Evolutionary conservation across 2,888 invertebrate species (phyloP).

Genomic region (Ditula angustiorana): DNA sequence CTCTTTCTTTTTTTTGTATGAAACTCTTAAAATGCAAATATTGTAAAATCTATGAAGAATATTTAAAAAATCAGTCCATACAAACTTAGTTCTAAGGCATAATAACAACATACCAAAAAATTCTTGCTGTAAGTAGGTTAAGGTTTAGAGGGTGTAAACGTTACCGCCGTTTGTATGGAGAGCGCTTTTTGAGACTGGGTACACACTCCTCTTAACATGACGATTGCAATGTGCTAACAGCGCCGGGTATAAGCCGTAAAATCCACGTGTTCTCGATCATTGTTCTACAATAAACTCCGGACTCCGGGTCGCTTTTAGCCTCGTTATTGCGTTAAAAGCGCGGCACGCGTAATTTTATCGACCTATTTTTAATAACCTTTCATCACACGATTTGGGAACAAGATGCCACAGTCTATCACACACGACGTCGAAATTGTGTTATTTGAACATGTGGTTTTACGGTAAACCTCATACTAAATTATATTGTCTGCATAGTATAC

Average conservation of each 20-base stretch:
- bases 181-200: too few species aligned
- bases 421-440: slow-evolving; percentile 6
- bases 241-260: slow-evolving; percentile 45
- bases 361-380: slow-evolving; percentile 36
- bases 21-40: too few species aligned
- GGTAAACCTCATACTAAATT: not conserved
- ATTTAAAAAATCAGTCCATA: too few species aligned
- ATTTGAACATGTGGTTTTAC: not conserved
- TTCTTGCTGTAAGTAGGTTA: too few species aligned
- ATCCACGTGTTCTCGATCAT: slow-evolving; percentile 58
- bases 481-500: too few species aligned
- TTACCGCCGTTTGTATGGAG: too few species aligned
- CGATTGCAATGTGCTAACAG: slow-evolving; percentile 34
- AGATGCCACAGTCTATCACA: slow-evolving; percentile 12
- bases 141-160: too few species aligned
- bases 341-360: slow-evolving; percentile 27
- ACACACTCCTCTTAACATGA: too few species aligned
- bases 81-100: too few species aligned
- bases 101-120: too few species aligned
- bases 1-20: too few species aligned
- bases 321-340: slow-evolving; percentile 17
- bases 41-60: too few species aligned
- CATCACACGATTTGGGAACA: slow-evolving; percentile 11
- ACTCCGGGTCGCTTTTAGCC: slow-evolving; percentile 4
- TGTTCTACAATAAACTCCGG: slow-evolving; percentile 47